phyloP scores from a whole-genome alignment of 1,140 invertebrate species.

The Zophobas atratus region DNA sequence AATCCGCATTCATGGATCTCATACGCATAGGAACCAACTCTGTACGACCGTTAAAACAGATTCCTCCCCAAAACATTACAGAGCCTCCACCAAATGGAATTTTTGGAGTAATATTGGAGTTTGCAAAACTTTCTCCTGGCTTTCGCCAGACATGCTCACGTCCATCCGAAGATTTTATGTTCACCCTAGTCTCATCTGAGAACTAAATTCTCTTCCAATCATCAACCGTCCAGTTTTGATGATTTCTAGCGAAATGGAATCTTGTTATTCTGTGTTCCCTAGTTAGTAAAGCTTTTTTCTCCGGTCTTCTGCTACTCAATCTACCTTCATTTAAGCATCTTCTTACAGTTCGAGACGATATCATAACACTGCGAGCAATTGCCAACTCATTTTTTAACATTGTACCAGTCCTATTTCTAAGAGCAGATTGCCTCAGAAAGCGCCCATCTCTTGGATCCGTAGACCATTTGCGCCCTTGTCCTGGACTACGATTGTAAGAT shows the following conservation, averaged over 20 bases:
- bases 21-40: slow-evolving; percentile 31
- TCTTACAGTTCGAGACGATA: not conserved
- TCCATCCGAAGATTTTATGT: slow-evolving; percentile 31
- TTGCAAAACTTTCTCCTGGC: slow-evolving; percentile 51
- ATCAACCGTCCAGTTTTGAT: slow-evolving; percentile 37
- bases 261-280: not conserved
- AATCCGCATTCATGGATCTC: slow-evolving; percentile 40
- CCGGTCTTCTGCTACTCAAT: too few species aligned
- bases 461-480: slow-evolving; percentile 32
- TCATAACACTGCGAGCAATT: not conserved
- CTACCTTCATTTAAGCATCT: not conserved
- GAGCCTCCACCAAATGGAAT: slow-evolving; percentile 16
- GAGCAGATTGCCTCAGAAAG: slow-evolving; percentile 34
- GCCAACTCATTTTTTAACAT: slow-evolving; percentile 37
- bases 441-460: slow-evolving; percentile 33
- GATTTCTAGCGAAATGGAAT: slow-evolving; percentile 36
- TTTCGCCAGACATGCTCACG: slow-evolving; percentile 41
- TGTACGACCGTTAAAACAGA: slow-evolving; percentile 27
- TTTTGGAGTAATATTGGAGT: slow-evolving; percentile 8
- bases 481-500: slow-evolving; percentile 42
- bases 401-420: slow-evolving; percentile 38
- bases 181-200: slow-evolving; percentile 32
- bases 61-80: slow-evolving; percentile 45
- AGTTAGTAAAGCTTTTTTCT: not conserved
- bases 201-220: slow-evolving; percentile 44